phyloP scores from a whole-genome alignment of 37 sponge, comb jelly and placozoan genomes.

The Ianthella basta region DNA sequence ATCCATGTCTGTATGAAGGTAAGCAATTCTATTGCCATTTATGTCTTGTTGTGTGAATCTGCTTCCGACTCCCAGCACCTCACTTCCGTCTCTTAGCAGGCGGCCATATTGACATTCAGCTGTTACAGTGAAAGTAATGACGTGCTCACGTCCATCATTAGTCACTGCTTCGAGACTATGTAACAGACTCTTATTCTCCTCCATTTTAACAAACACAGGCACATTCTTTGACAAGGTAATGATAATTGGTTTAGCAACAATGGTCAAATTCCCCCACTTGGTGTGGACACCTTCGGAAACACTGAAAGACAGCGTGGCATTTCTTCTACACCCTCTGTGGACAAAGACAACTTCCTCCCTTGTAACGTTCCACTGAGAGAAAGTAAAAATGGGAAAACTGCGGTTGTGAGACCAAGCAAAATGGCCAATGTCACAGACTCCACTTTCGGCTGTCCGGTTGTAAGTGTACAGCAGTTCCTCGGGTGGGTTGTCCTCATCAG shows the following conservation, averaged over 20 bases:
- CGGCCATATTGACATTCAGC: background rate
- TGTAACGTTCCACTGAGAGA: conserved; percentile 8
- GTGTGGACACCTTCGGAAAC: conserved; percentile 25
- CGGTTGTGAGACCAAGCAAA: conserved; percentile 3
- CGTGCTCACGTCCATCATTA: background rate
- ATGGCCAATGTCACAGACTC: background rate
- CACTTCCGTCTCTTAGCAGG: background rate
- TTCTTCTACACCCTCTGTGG: background rate
- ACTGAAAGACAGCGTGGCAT: background rate
- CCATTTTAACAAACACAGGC: background rate
- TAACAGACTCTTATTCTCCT: background rate
- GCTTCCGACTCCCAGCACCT: background rate
- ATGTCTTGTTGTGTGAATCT: conserved; percentile 61
- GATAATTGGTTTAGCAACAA: background rate
- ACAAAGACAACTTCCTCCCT: background rate
- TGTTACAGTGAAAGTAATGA: background rate
- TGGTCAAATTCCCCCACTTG: background rate
- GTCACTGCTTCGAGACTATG: background rate
- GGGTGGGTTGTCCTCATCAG: conserved; percentile 49
- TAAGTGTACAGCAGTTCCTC: conserved; percentile 35
- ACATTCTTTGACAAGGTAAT: background rate
- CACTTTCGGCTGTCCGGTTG: background rate
- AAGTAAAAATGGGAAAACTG: background rate
- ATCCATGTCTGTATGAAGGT: conserved; percentile 56
- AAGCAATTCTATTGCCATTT: conserved; percentile 8